A percentile compares a stretch with the other conserved stretches of the same genome.
phyloP scores from a whole-genome alignment of 2,113 vertebrate genomes.

The Blennius ocellaris region DNA sequence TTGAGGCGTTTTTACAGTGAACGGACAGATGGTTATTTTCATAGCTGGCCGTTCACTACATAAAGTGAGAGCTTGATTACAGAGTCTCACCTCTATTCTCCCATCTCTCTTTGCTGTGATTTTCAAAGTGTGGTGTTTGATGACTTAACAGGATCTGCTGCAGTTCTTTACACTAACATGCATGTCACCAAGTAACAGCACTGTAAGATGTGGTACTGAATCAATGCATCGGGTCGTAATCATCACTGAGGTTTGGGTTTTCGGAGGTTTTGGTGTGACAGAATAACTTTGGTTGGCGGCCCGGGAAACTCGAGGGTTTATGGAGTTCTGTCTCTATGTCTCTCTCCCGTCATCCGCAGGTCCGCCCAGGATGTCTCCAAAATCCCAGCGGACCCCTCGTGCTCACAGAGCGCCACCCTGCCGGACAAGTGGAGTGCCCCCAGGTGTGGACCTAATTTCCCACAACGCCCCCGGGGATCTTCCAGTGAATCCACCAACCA shows the following conservation, averaged over 20 bases:
- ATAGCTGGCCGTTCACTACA: no score
- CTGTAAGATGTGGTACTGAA: constrained; percentile 23
- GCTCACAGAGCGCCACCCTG: constrained; percentile 92
- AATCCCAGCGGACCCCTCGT: constrained; percentile 96
- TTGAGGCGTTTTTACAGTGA: no score
- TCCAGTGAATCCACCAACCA: constrained; percentile 84
- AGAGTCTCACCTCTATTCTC: constrained; percentile 5
- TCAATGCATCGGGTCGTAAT: constrained; percentile 2
- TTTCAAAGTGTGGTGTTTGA: constrained; percentile 54
- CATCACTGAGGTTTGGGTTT: not conserved
- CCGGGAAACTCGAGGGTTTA: not conserved
- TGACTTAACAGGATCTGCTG: constrained; percentile 28
- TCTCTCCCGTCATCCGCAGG: constrained; percentile 77
- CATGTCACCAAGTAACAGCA: constrained; percentile 55
- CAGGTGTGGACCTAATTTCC: constrained; percentile 92
- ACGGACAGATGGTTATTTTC: no score
- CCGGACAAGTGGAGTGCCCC: constrained; percentile 87
- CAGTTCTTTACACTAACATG: constrained; percentile 55
- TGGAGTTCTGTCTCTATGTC: constrained; percentile 15
- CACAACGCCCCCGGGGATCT: constrained; percentile 91
- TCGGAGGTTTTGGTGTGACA: not conserved
- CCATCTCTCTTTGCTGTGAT: constrained; percentile 39
- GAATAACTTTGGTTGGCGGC: no score
- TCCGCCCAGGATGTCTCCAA: constrained; percentile 98
- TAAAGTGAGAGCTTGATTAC: constrained; percentile 3